Conservation (phyloP, 2,888 invertebrate species). For the Polymixis flavicincta region DNA sequence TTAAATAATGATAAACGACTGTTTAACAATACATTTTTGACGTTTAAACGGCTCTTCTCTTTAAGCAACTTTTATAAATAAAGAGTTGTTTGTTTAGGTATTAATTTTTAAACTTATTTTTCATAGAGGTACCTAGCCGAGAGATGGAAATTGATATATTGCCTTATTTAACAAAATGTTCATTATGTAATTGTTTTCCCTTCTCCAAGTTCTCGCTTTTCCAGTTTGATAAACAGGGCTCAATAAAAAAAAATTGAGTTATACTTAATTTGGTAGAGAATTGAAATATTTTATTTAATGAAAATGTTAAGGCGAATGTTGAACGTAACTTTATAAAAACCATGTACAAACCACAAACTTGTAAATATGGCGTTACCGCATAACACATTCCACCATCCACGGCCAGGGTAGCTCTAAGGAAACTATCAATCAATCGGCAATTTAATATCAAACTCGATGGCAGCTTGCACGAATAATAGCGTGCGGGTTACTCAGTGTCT, state of each 20-base stretch:
- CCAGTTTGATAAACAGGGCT: neutral
- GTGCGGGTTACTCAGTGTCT: constrained; percentile 17
- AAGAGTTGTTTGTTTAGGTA: no score
- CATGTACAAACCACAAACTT: no score
- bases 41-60: no score
- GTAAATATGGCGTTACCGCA: constrained; percentile 2
- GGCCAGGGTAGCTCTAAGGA: constrained; percentile 11
- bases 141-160: neutral
- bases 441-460: constrained; percentile 56
- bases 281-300: neutral
- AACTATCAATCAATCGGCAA: constrained; percentile 64
- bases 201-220: neutral
- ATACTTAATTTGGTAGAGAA: neutral
- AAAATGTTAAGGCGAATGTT: neutral
- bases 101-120: neutral
- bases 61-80: no score
- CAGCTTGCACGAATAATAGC: constrained; percentile 34
- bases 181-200: neutral
- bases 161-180: neutral
- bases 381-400: constrained; percentile 22
- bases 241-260: neutral
- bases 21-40: no score
- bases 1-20: no score
- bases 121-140: neutral
- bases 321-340: no score